Conservation (phyloP, 2,797 vertebrate species). For the Peromyscus melanophrys region DNA sequence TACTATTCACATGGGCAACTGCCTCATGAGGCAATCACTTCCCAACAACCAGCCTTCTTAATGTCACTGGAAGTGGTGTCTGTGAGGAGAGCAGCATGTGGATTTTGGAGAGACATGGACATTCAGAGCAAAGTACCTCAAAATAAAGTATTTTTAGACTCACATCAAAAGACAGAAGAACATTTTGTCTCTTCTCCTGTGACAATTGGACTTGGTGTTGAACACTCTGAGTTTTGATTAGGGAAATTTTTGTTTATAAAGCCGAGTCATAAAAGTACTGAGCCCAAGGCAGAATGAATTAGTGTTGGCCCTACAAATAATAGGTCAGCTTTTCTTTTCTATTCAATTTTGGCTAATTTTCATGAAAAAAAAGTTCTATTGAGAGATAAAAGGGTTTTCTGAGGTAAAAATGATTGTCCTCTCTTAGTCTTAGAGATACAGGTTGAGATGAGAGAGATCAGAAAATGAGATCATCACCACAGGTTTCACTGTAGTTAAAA, state of each 20-base stretch:
- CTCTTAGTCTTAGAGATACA: neutral
- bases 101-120: neutral
- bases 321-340: neutral
- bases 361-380: neutral
- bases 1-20: neutral
- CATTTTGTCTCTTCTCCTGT: slow-evolving; percentile 4
- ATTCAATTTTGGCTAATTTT: slow-evolving; percentile 20
- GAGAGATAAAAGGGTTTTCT: neutral
- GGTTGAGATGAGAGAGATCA: neutral
- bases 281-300: slow-evolving; percentile 22
- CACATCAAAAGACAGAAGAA: slow-evolving; percentile 6
- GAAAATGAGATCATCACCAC: neutral
- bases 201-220: neutral
- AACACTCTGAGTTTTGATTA: neutral
- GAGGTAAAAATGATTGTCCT: slow-evolving; percentile 16
- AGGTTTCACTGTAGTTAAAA: neutral
- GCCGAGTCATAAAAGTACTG: neutral
- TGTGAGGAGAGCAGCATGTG: neutral
- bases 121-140: neutral
- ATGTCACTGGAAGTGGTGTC: neutral
- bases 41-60: neutral
- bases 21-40: neutral
- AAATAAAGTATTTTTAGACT: slow-evolving; percentile 33
- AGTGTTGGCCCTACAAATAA: neutral
- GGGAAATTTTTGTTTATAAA: neutral